Evolutionary conservation across 1,140 invertebrate species (phyloP).

Genomic region (Daktulosphaira vitifoliae): DNA sequence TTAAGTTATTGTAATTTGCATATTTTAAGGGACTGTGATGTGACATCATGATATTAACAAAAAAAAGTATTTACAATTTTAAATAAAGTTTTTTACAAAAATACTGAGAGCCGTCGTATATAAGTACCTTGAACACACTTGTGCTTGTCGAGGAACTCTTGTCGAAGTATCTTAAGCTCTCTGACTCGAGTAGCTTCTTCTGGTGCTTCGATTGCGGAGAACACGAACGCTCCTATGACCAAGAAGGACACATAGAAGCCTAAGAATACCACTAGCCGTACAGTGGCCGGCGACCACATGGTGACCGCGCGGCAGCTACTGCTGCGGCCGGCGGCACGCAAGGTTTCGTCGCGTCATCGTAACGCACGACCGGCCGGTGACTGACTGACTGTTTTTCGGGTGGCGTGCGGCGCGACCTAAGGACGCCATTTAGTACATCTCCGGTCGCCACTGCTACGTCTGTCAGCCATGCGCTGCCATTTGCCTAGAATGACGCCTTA

Average conservation of each 20-base stretch:
- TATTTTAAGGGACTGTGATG: too few relatives aligned
- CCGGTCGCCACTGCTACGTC: too few relatives aligned
- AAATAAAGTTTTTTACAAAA: too few relatives aligned
- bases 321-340: background rate
- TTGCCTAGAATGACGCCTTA: too few relatives aligned
- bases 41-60: too few relatives aligned
- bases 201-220: constrained; percentile 63
- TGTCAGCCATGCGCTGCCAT: too few relatives aligned
- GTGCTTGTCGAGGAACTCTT: constrained; percentile 52
- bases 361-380: constrained; percentile 25
- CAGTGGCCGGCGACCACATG: constrained; percentile 31
- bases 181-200: constrained; percentile 51
- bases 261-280: constrained; percentile 35
- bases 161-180: constrained; percentile 48
- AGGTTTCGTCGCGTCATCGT: constrained; percentile 32
- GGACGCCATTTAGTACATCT: background rate
- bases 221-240: constrained; percentile 58
- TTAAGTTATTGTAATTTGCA: too few relatives aligned
- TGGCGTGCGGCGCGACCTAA: constrained; percentile 4
- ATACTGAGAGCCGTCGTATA: too few relatives aligned
- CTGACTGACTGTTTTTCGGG: constrained; percentile 11
- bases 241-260: constrained; percentile 42
- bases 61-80: too few relatives aligned
- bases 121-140: constrained; percentile 53
- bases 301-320: constrained; percentile 3